Evolutionary conservation across 2,888 invertebrate species (phyloP).

Genomic region (Tupiocoris notatus): DNA sequence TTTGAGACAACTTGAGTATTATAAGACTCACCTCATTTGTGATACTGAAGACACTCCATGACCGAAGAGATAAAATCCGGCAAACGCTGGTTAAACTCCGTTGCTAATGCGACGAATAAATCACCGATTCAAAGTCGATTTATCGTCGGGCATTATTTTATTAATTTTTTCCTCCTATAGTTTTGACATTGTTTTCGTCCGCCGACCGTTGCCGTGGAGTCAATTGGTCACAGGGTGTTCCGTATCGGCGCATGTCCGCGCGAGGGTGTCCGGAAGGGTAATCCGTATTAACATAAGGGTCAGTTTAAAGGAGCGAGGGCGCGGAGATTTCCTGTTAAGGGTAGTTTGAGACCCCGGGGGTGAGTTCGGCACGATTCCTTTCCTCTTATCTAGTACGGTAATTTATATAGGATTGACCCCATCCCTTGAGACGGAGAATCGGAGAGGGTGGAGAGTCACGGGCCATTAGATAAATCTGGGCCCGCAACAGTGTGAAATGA

Average conservation of each 20-base stretch:
- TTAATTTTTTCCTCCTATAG: conserved; percentile 15
- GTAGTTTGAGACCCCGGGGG: conserved; percentile 1
- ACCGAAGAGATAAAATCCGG: conserved; percentile 18
- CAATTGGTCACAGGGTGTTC: conserved; percentile 14
- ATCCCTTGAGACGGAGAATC: neutral
- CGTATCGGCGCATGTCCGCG: neutral
- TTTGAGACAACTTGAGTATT: too few species aligned
- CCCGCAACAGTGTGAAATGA: conserved; percentile 44
- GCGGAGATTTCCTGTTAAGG: neutral
- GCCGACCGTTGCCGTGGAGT: neutral
- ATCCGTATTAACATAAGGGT: conserved; percentile 36
- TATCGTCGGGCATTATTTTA: conserved; percentile 20
- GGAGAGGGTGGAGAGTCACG: conserved; percentile 31
- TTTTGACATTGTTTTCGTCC: neutral
- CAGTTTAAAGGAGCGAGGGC: neutral
- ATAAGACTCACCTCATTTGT: too few species aligned
- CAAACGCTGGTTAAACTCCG: conserved; percentile 12
- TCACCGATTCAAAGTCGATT: conserved; percentile 22
- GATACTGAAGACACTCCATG: conserved; percentile 2
- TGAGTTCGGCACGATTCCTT: conserved; percentile 1
- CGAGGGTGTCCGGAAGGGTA: neutral
- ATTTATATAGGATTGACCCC: conserved; percentile 40
- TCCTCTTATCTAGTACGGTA: conserved; percentile 37
- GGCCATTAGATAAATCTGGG: conserved; percentile 42
- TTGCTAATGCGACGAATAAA: conserved; percentile 8